A percentile compares a stretch with the other conserved stretches of the same genome.
Conservation (phyloP, 2,888 invertebrate species). For the Palloptera scutellata region DNA sequence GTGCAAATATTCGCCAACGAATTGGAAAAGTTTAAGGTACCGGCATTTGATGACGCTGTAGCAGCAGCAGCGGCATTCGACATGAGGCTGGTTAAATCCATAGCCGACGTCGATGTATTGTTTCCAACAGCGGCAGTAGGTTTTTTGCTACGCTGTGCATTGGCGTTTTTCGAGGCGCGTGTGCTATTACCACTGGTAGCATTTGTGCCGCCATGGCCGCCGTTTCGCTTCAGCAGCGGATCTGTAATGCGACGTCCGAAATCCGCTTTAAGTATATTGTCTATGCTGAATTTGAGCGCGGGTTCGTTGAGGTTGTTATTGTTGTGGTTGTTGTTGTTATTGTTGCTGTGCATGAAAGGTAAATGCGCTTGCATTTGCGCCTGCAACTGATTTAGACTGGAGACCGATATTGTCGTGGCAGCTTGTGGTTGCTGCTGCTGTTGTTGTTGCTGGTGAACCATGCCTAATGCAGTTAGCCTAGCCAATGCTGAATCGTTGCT, state of each 20-base stretch:
- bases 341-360: constrained; percentile 41
- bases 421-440: constrained; percentile 19
- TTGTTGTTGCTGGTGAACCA: constrained; percentile 1
- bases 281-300: constrained; percentile 82
- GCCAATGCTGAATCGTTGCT: constrained; percentile 34
- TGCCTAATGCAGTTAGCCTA: background rate
- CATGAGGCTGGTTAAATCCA: constrained; percentile 41
- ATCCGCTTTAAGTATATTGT: constrained; percentile 85
- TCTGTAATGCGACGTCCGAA: constrained; percentile 77
- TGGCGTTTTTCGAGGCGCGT: constrained; percentile 41
- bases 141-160: constrained; percentile 10
- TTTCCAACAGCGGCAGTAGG: background rate
- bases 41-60: constrained; percentile 38
- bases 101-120: constrained; percentile 39
- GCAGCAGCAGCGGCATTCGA: constrained; percentile 34
- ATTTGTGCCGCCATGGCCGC: constrained; percentile 18
- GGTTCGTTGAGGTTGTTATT: constrained; percentile 66
- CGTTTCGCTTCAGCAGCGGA: constrained; percentile 68
- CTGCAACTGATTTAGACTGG: constrained; percentile 50
- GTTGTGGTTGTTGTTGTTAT: constrained; percentile 47
- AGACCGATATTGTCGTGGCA: constrained; percentile 34
- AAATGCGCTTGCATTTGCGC: constrained; percentile 56
- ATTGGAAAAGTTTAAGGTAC: constrained; percentile 49
- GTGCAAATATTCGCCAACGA: constrained; percentile 60
- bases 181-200: constrained; percentile 30